phyloP scores from a whole-genome alignment of 2,797 vertebrate species.

The Sternotherus odoratus region DNA sequence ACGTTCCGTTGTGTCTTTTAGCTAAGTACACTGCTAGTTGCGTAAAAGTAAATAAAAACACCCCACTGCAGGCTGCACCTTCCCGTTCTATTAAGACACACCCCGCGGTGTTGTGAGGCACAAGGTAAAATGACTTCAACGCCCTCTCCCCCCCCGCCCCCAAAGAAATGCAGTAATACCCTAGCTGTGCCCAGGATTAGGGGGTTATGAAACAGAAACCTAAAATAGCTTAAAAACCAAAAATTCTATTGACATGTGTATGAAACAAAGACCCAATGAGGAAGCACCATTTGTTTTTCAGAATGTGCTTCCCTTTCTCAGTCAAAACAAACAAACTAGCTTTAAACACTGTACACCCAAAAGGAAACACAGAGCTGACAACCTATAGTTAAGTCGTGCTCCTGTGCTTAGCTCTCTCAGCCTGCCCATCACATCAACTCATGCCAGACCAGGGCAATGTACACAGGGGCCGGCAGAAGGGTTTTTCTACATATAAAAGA shows the following conservation, averaged over 20 bases:
- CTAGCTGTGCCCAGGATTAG: not conserved
- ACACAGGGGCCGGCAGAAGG: not conserved
- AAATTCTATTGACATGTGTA: not conserved
- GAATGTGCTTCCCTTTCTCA: constrained; percentile 11
- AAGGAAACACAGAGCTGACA: constrained; percentile 1
- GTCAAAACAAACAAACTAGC: constrained; percentile 16
- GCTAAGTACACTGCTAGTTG: constrained; percentile 36
- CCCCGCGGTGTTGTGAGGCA: constrained; percentile 7
- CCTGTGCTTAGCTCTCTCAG: not conserved
- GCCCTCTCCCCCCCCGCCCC: not conserved
- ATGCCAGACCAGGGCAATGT: not conserved
- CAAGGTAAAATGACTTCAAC: constrained; percentile 57
- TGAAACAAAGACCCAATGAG: constrained; percentile 21
- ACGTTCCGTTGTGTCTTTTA: constrained; percentile 21
- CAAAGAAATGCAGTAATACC: constrained; percentile 13
- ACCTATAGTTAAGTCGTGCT: not conserved
- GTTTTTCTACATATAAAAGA: accelerated
- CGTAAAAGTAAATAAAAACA: constrained; percentile 60
- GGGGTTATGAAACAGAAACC: constrained; percentile 4
- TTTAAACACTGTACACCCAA: not conserved
- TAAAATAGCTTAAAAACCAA: constrained; percentile 15
- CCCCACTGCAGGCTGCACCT: constrained; percentile 29
- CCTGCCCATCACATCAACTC: not conserved
- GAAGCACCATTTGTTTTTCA: constrained; percentile 1
- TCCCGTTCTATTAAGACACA: constrained; percentile 42